A percentile compares a stretch with the other conserved stretches of the same genome.
Evolutionary conservation across 1,140 invertebrate genomes (phyloP).

Genomic region (Theocolax elegans): DNA sequence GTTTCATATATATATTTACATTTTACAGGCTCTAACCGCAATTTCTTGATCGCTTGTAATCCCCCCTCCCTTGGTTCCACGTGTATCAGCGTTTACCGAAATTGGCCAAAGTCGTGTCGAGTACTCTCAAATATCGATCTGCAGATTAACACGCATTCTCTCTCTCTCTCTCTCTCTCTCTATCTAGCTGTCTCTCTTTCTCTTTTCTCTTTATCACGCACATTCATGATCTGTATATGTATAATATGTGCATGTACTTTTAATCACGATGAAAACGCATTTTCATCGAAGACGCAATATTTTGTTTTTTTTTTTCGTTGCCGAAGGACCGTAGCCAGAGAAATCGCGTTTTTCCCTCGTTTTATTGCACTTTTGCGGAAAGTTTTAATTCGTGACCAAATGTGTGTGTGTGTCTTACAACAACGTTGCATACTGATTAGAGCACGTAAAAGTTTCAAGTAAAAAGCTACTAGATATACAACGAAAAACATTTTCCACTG

Average conservation of each 20-base stretch:
- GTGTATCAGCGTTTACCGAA: too few relatives aligned
- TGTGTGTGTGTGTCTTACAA: too few relatives aligned
- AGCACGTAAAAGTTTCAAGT: too few relatives aligned
- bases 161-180: too few relatives aligned
- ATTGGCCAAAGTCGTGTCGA: constrained; percentile 7
- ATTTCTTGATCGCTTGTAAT: neutral
- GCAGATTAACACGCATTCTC: too few relatives aligned
- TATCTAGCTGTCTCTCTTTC: neutral
- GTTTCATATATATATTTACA: constrained; percentile 37
- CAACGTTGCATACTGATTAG: too few relatives aligned
- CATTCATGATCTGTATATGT: constrained; percentile 3
- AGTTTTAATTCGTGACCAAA: neutral
- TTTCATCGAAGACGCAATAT: constrained; percentile 2
- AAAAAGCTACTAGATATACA: too few relatives aligned
- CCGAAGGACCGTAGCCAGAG: constrained; percentile 32
- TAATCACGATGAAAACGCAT: constrained; percentile 21
- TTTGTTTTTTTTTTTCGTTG: too few relatives aligned
- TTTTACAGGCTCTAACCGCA: constrained; percentile 9
- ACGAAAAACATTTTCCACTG: too few relatives aligned
- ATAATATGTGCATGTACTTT: constrained; percentile 13
- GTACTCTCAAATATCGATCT: too few relatives aligned
- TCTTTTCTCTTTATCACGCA: neutral
- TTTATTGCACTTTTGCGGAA: neutral
- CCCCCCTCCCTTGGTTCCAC: too few relatives aligned
- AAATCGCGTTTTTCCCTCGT: neutral